Evolutionary conservation across 92 coral and sea anemone genomes (phyloP).

Genomic region (Zoanthus gigantus): DNA sequence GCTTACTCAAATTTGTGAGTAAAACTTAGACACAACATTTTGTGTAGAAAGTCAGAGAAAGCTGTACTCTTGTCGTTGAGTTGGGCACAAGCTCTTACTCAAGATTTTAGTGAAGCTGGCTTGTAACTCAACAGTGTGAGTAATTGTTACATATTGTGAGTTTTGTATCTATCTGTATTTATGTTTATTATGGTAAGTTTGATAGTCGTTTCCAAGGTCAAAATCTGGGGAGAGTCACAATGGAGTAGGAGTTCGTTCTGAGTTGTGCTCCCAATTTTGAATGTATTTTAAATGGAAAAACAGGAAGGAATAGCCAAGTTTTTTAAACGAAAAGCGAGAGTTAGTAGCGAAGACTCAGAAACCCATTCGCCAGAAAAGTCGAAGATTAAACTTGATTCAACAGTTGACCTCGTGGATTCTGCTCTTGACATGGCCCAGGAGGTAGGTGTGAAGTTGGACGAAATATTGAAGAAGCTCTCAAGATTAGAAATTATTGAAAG

Average conservation of each 20-base stretch:
- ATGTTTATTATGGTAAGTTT: no score
- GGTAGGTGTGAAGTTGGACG: constrained; percentile 26
- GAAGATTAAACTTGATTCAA: constrained; percentile 19
- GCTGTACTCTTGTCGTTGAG: not conserved
- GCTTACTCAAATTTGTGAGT: not conserved
- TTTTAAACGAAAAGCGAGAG: constrained; percentile 25
- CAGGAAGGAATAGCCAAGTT: constrained; percentile 12
- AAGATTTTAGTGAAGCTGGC: not conserved
- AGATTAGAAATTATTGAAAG: constrained; percentile 43
- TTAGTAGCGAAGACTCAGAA: constrained; percentile 26
- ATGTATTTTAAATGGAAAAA: constrained; percentile 8
- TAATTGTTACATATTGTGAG: not conserved
- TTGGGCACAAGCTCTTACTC: not conserved
- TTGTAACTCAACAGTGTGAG: not conserved
- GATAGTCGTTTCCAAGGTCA: no score
- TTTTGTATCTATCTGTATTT: not conserved
- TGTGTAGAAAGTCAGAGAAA: not conserved
- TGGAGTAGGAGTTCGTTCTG: constrained; percentile 28
- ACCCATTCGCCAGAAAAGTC: constrained; percentile 32
- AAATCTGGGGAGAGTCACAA: constrained; percentile 19
- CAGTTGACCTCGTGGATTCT: constrained; percentile 36
- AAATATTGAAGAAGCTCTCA: constrained; percentile 44
- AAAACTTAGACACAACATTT: not conserved
- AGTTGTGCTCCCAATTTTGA: constrained; percentile 26
- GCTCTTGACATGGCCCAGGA: constrained; percentile 34